Percentiles rank a stretch among this genome's conserved stretches.
Evolutionary conservation across 1,140 invertebrate species (phyloP).

Genomic region (Eueides isabella): DNA sequence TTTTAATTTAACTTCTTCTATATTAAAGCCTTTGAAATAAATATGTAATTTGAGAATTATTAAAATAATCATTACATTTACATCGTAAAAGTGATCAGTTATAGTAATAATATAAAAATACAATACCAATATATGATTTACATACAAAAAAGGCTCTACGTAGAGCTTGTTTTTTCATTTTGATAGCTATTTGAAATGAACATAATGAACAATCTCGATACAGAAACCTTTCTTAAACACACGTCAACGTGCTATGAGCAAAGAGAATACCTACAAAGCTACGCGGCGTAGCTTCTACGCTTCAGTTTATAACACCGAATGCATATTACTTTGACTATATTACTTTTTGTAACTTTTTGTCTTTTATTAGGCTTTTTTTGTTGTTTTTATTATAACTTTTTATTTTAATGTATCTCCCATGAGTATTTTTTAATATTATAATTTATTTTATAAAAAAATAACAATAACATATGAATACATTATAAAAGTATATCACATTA

Average conservation of each 20-base stretch:
- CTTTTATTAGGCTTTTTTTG: not conserved
- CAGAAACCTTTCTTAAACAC: constrained; percentile 8
- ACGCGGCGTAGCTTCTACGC: constrained; percentile 12
- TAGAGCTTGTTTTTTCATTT: not conserved
- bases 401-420: not conserved
- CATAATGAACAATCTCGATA: constrained; percentile 10
- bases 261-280: constrained; percentile 8
- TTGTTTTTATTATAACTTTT: not conserved
- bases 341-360: constrained; percentile 2
- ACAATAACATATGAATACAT: not conserved
- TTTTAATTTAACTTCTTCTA: not conserved
- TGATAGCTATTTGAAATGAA: not conserved
- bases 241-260: not conserved
- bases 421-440: too few relatives aligned
- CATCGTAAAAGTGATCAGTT: not conserved
- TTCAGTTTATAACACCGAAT: not conserved
- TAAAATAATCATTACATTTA: too few relatives aligned
- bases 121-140: not conserved
- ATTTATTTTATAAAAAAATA: not conserved
- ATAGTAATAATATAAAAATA: not conserved
- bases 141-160: not conserved
- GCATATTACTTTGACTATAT: not conserved
- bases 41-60: not conserved
- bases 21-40: not conserved
- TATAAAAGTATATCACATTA: not conserved